Evolutionary conservation across 1,140 invertebrate genomes (phyloP).

Genomic region (Vanessa tameamea): DNA sequence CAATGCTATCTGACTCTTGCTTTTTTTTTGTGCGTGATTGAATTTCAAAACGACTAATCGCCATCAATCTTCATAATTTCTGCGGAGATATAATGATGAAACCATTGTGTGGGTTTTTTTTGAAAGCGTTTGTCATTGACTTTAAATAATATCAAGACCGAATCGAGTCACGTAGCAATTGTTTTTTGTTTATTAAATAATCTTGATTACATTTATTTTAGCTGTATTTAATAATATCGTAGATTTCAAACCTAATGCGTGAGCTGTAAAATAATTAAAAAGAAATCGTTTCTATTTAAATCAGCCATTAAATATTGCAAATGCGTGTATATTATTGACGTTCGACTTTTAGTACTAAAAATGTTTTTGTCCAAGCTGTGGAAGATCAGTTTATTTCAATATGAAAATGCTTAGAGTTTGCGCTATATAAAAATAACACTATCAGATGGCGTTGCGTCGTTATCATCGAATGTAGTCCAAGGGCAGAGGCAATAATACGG

Average conservation of each 20-base stretch:
- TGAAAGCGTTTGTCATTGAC: conserved; percentile 52
- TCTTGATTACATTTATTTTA: conserved; percentile 3
- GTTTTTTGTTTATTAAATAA: conserved; percentile 54
- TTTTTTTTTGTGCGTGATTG: not conserved
- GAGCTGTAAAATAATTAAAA: too few relatives aligned
- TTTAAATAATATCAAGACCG: conserved; percentile 56
- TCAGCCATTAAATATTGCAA: too few relatives aligned
- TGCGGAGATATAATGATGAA: conserved; percentile 36
- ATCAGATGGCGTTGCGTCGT: conserved; percentile 47
- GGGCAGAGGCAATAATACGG: conserved; percentile 68
- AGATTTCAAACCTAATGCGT: too few relatives aligned
- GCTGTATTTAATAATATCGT: too few relatives aligned
- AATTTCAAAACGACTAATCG: conserved; percentile 14
- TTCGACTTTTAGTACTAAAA: not conserved
- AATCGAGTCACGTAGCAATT: conserved; percentile 72
- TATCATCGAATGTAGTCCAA: conserved; percentile 75
- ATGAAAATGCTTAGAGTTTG: not conserved
- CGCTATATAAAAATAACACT: conserved; percentile 8
- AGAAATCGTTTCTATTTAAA: too few relatives aligned
- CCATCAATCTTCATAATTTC: conserved; percentile 37
- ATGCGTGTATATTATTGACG: too few relatives aligned
- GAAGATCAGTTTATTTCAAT: not conserved
- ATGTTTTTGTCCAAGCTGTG: not conserved
- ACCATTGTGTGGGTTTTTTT: conserved; percentile 56
- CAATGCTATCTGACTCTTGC: too few relatives aligned